Percentiles rank a stretch among this genome's conserved stretches.
Evolutionary conservation across 2,888 invertebrate genomes (phyloP).

Genomic region (Deroplatys truncata): DNA sequence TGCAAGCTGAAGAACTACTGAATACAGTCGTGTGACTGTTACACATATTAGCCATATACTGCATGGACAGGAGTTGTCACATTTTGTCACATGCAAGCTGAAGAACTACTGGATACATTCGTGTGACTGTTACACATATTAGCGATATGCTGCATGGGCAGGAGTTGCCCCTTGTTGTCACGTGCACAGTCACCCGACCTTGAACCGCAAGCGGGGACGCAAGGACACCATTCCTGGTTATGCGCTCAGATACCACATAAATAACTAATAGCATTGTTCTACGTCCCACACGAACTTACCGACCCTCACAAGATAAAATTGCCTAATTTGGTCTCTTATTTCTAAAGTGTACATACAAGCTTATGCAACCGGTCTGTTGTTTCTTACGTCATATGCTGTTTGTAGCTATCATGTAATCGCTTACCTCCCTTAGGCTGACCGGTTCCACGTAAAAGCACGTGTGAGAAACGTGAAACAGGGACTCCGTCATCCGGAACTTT

Average conservation of each 20-base stretch:
- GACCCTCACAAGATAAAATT: not conserved
- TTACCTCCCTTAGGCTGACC: not conserved
- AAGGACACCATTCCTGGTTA: not conserved
- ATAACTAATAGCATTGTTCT: not conserved
- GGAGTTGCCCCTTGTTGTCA: not conserved
- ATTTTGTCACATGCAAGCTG: no score
- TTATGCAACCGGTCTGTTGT: not conserved
- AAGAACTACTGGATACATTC: no score
- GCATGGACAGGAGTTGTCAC: no score
- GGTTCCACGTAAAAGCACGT: not conserved
- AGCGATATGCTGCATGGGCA: no score
- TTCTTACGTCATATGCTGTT: not conserved
- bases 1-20: no score
- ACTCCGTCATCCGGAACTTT: not conserved
- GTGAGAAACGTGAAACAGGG: not conserved
- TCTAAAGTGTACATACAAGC: not conserved
- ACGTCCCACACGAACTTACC: not conserved
- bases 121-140: no score
- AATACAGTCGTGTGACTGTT: no score
- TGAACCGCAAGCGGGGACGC: not conserved
- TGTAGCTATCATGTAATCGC: not conserved
- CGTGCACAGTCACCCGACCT: not conserved
- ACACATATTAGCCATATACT: no score
- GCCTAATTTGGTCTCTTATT: not conserved
- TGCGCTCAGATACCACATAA: not conserved